Conservation (phyloP, 2,113 vertebrate species). For the Chascanopsetta lugubris region DNA sequence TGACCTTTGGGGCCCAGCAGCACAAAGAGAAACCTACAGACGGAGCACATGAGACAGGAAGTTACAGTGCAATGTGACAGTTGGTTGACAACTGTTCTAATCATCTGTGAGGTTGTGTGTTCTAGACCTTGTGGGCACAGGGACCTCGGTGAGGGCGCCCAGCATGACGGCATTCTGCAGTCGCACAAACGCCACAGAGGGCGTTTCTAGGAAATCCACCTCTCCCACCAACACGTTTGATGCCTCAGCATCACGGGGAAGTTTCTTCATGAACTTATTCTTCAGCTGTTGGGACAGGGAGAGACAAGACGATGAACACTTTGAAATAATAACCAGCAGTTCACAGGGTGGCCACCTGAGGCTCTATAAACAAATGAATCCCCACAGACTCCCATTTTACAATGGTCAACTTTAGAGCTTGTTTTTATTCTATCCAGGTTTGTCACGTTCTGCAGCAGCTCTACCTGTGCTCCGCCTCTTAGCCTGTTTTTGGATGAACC, state of each 20-base stretch:
- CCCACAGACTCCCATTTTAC: too few relatives aligned
- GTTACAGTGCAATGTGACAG: neutral
- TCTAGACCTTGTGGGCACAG: constrained; percentile 96
- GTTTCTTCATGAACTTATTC: constrained; percentile 99
- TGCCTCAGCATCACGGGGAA: constrained; percentile 95
- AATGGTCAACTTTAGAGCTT: too few relatives aligned
- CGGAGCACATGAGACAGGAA: neutral
- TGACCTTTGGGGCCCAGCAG: constrained; percentile 97
- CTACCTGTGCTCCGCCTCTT: too few relatives aligned
- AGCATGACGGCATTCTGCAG: constrained; percentile 96
- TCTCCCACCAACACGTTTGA: constrained; percentile 97
- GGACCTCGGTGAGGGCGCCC: constrained; percentile 94
- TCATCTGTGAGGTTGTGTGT: neutral
- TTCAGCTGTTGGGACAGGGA: constrained; percentile 83
- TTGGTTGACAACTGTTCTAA: neutral
- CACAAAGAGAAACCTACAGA: constrained; percentile 92
- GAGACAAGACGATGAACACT: too few relatives aligned
- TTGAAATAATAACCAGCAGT: too few relatives aligned
- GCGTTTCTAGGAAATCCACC: constrained; percentile 93
- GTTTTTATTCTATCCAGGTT: too few relatives aligned
- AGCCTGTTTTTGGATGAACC: too few relatives aligned
- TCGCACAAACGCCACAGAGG: constrained; percentile 95
- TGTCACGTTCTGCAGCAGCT: too few relatives aligned
- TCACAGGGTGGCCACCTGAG: too few relatives aligned
- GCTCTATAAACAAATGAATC: too few relatives aligned